These are phyloP conservation scores for Trichomalopsis sarcophagae DNA, from an alignment of 1,140 invertebrate genomes.

Conservation along the genomic window DNA sequence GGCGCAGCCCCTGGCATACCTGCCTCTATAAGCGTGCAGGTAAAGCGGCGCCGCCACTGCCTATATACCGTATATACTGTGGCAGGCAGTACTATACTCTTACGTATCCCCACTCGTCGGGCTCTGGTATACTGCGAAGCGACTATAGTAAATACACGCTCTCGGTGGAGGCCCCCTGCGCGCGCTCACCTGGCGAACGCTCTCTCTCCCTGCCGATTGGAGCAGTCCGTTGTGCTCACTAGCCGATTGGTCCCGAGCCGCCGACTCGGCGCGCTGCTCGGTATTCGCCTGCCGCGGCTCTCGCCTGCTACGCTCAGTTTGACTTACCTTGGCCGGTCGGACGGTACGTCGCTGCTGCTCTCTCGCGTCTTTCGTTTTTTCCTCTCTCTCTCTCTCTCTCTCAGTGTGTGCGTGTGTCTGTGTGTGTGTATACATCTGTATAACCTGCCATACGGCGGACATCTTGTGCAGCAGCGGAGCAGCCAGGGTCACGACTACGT, in stretches of 20 bases:
- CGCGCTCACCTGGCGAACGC: background rate
- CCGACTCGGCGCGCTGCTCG: slow-evolving; percentile 50
- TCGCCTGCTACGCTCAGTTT: slow-evolving; percentile 64
- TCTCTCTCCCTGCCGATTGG: slow-evolving; percentile 47
- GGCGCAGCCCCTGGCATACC: too few relatives aligned
- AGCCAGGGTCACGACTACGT: background rate
- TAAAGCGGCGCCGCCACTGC: background rate
- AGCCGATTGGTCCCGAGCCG: slow-evolving; percentile 55
- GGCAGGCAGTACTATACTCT: too few relatives aligned
- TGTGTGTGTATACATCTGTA: background rate
- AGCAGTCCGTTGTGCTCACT: background rate
- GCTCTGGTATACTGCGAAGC: background rate
- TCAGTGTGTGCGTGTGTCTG: background rate
- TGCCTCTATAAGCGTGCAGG: slow-evolving; percentile 48
- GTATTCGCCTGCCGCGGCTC: background rate
- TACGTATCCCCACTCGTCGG: background rate
- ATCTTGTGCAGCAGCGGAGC: background rate
- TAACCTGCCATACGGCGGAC: slow-evolving; percentile 13
- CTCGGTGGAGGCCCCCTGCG: background rate
- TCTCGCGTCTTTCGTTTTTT: background rate
- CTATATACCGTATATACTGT: background rate
- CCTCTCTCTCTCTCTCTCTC: too few relatives aligned
- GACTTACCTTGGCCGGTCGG: slow-evolving; percentile 66
- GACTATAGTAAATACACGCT: background rate
- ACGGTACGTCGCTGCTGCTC: slow-evolving; percentile 45